phyloP scores from a whole-genome alignment of 1,140 invertebrate genomes.

The Augochlora pura region DNA sequence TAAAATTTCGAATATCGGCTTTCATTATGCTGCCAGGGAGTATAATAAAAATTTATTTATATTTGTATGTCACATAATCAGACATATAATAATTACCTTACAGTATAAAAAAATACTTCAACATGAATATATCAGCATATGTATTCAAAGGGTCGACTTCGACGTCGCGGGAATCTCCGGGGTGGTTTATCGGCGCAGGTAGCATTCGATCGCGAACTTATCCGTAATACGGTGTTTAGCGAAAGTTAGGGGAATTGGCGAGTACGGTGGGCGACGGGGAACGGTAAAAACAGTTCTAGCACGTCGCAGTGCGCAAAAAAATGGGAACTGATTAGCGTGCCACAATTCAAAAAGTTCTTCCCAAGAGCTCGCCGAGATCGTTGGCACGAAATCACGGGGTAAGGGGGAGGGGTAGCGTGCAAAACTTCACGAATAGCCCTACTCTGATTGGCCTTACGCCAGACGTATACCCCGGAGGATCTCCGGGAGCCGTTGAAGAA shows the following conservation, averaged over 20 bases:
- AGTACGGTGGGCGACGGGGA: not conserved
- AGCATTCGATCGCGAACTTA: not conserved
- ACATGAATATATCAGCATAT: too few species aligned
- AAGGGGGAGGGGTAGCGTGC: constrained; percentile 26
- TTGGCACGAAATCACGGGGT: constrained; percentile 58
- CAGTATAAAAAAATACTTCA: too few species aligned
- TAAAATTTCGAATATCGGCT: too few species aligned
- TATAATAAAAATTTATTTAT: too few species aligned
- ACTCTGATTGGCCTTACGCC: constrained; percentile 67
- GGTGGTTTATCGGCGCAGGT: too few species aligned
- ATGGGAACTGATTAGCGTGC: constrained; percentile 66
- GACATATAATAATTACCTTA: too few species aligned
- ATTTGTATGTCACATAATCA: too few species aligned
- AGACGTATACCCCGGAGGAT: constrained; percentile 59
- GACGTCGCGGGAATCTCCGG: too few species aligned
- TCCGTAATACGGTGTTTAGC: not conserved
- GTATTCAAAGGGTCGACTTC: too few species aligned
- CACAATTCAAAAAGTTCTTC: constrained; percentile 62
- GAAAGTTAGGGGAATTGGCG: not conserved
- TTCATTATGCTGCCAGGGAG: too few species aligned
- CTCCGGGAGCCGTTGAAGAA: constrained; percentile 65
- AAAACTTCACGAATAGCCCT: constrained; percentile 52
- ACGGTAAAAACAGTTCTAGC: constrained; percentile 20
- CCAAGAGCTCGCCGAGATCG: constrained; percentile 58
- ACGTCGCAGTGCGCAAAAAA: constrained; percentile 52